Base-by-base conservation (phyloP, 2,888 invertebrate species). In the Ceraclea dissimilis region DNA sequence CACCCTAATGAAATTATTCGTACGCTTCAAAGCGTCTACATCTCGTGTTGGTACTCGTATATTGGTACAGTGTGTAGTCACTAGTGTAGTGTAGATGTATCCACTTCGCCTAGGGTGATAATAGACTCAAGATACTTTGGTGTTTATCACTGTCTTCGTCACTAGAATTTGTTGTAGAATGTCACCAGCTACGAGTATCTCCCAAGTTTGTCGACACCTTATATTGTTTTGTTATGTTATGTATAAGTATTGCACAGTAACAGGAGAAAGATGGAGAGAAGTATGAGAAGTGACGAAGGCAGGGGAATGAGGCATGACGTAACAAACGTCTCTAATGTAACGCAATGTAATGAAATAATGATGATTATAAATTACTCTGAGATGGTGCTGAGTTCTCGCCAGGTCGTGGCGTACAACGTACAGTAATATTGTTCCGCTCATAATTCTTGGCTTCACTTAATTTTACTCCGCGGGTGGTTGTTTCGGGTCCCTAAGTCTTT, bases 361-460 rank as follows among this genome's bases (percentile, higher is more conserved):
- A 61, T 57, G 61, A 61, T 61, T 61, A 61, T 61, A 61, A 61
- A 61, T 61, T 59, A 61, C 59, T 21, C 34, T 26, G 50, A 49
- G 59, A 59, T 51, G 61, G 59, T 54, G 58, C 50, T 55, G 56
- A 59, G 58, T 59, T 54, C 57, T 55, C 58, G 34, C 54, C 50
- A 54, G 59, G 55, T 58, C 59, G 57, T 57, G 57, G 59, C 57
- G 57, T 53, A 59, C 51, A 61, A 57, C 57, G 57, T 53, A 59
- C 51, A 61, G 59, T 61, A 61, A 61, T 61, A 61, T 61, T 61
- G 61, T 59, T 61, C 59, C 21, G 59, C 61, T 61, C 61, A 61
- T 61, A 61, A 61, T 61, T 61, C 61, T 61, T 61, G 61, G 57
- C 61, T 61, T 61, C 61, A 53, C 61, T 61, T 61, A 61, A 61